Percentiles rank a stretch among this genome's conserved stretches.
Conservation (phyloP, 2,888 invertebrate genomes). For the Parthenolecanium corni region DNA sequence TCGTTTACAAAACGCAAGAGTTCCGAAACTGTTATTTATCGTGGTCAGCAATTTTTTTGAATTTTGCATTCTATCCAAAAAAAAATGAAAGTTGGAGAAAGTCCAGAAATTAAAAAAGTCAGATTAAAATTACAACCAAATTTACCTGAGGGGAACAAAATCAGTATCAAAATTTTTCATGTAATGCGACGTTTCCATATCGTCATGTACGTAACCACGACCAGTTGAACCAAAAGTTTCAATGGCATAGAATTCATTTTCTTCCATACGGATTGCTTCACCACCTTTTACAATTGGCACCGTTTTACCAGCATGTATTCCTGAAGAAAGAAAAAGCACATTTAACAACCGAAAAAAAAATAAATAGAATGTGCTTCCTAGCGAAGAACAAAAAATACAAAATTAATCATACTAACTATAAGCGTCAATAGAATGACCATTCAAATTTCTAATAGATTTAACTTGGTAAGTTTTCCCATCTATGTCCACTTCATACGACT, state of each 20-base stretch:
- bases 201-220: slow-evolving; percentile 86
- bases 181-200: slow-evolving; percentile 98
- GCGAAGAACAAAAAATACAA: not conserved
- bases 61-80: slow-evolving; percentile 76
- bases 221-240: slow-evolving; percentile 99
- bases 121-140: not conserved
- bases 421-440: slow-evolving; percentile 99
- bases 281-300: slow-evolving; percentile 99
- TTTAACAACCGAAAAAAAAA: no score
- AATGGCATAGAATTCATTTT: slow-evolving; percentile 97
- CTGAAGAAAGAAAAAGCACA: slow-evolving; percentile 41
- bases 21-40: slow-evolving; percentile 94
- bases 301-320: slow-evolving; percentile 92
- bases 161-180: slow-evolving; percentile 96
- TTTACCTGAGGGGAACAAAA: slow-evolving; percentile 75
- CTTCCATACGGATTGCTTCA: slow-evolving; percentile 95
- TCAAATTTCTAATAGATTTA: slow-evolving; percentile 94
- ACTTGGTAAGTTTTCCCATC: slow-evolving; percentile 93
- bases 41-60: slow-evolving; percentile 82
- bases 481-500: slow-evolving; percentile 94
- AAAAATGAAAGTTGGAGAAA: no score
- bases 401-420: slow-evolving; percentile 66
- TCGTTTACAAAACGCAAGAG: slow-evolving; percentile 95
- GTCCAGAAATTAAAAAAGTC: slow-evolving; percentile 14
- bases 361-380: not conserved